Evolutionary conservation across 2,888 invertebrate species (phyloP), one percentile per base, ranked within the genome.

Genomic region (Prenolepis imparis): DNA sequence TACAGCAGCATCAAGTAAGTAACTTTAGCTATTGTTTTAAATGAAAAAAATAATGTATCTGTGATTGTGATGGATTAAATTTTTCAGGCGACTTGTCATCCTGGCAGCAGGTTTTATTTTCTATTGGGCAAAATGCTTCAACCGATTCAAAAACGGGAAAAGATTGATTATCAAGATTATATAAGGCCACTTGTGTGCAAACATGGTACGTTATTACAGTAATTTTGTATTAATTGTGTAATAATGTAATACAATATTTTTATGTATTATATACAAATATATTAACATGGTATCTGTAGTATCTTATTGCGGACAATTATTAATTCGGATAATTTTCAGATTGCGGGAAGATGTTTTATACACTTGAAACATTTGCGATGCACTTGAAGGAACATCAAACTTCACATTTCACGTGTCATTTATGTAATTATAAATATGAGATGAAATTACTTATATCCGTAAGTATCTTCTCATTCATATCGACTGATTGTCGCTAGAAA

Each of bases 1-100:
- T 97, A 0, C 95, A 95, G 24, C 94, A 96, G 6, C 97, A 97
- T 93, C 96, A 96, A 92, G 95, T 95, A 89, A 84, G 0, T 12
- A 41, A 48, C 15, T 8, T 39, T 5, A 6, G 3, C 8, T 28
- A 67, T 21, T 12, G 9, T 48, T 3, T 18, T 28, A 3, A 21
- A 32, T 44, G 21, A 59, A 41, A 44, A 6, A 72, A 24, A 21
- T 21, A 55, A 64, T 36, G 67, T 44, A 32, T 39, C 4, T 67
- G n/a, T 52, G 0, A 5, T 11, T 67, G n/a, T 81, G 0, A 44
- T 72, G 1, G 12, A 72, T 75, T 21, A 63, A 18, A 18, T 70
- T 74, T 55, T 67, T 63, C 68, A 93, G 93, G 85, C 89, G 36
- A 73, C 64, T 18, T 80, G 72, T 52, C 93, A 93, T 70, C 86